A percentile compares a stretch with the other conserved stretches of the same genome.
These are phyloP conservation scores for Drosophila affinis DNA, from an alignment of 2,888 invertebrate species.

Conservation along the genomic window DNA sequence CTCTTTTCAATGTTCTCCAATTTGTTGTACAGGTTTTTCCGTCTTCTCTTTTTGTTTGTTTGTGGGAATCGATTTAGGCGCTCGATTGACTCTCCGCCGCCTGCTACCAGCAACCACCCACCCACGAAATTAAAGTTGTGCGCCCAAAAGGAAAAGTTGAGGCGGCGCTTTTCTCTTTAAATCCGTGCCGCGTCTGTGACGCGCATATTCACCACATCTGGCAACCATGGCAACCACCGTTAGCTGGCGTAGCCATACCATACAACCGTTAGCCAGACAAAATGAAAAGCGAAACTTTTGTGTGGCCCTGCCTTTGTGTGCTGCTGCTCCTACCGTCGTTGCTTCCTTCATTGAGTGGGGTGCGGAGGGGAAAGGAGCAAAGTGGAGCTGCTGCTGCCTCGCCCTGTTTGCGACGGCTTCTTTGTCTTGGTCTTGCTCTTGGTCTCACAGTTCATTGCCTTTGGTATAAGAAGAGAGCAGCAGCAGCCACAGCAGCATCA, in stretches of 20 bases:
- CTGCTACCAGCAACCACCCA: background rate
- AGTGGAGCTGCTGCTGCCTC: constrained; percentile 20
- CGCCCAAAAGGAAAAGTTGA: constrained; percentile 17
- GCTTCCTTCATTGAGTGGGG: constrained; percentile 22
- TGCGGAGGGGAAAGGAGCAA: background rate
- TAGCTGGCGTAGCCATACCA: constrained; percentile 22
- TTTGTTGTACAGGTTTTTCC: constrained; percentile 34
- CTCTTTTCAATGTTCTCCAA: constrained; percentile 39
- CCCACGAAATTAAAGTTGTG: constrained; percentile 39
- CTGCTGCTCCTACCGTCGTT: constrained; percentile 16
- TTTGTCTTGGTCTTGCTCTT: constrained; percentile 25
- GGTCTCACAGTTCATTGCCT: constrained; percentile 46
- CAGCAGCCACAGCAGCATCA: background rate
- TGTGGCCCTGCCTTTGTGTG: constrained; percentile 38
- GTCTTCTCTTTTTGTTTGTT: constrained; percentile 7
- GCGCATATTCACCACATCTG: constrained; percentile 62
- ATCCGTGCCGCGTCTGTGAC: constrained; percentile 22
- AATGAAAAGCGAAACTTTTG: constrained; percentile 70
- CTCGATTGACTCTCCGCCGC: constrained; percentile 27
- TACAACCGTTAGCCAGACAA: constrained; percentile 57
- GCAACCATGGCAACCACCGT: constrained; percentile 45
- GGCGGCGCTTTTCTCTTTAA: constrained; percentile 21
- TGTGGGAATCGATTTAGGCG: constrained; percentile 39
- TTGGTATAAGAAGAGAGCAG: constrained; percentile 15
- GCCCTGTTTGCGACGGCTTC: constrained; percentile 34